Evolutionary conservation across 2,113 vertebrate species (phyloP).

Genomic region (Semnornis frantzii): DNA sequence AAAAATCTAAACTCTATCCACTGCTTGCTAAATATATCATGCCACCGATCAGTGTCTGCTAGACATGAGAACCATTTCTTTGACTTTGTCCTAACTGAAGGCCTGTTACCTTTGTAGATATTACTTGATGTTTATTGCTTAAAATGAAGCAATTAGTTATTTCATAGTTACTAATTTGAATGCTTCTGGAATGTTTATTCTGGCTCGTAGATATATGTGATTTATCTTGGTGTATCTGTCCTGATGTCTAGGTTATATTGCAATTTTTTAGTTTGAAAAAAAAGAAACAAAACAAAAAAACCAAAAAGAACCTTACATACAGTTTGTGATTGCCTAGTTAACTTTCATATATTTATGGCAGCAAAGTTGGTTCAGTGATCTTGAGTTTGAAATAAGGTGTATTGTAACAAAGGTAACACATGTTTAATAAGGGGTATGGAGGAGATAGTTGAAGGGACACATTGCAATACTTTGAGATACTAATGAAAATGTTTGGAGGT

Average conservation of each 20-base stretch:
- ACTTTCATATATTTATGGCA: conserved; percentile 9
- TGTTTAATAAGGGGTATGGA: neutral
- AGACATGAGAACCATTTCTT: neutral
- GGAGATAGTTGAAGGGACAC: neutral
- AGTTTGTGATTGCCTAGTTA: neutral
- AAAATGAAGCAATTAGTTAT: neutral
- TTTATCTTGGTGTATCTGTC: neutral
- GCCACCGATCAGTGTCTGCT: neutral
- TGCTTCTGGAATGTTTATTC: neutral
- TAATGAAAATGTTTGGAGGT: neutral
- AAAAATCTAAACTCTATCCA: neutral
- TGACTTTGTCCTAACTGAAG: neutral
- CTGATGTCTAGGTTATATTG: neutral
- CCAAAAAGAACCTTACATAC: rapidly evolving
- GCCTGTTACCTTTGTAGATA: neutral
- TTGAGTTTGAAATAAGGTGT: neutral
- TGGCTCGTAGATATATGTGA: neutral
- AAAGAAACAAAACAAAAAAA: too few species aligned
- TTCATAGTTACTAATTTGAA: neutral
- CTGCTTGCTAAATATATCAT: neutral
- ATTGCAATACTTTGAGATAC: neutral
- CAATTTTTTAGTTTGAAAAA: neutral
- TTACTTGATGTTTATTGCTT: neutral
- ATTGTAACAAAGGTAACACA: neutral
- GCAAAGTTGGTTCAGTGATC: conserved; percentile 8